phyloP scores from a whole-genome alignment of 2,888 invertebrate genomes.

The Anticlea derivata region DNA sequence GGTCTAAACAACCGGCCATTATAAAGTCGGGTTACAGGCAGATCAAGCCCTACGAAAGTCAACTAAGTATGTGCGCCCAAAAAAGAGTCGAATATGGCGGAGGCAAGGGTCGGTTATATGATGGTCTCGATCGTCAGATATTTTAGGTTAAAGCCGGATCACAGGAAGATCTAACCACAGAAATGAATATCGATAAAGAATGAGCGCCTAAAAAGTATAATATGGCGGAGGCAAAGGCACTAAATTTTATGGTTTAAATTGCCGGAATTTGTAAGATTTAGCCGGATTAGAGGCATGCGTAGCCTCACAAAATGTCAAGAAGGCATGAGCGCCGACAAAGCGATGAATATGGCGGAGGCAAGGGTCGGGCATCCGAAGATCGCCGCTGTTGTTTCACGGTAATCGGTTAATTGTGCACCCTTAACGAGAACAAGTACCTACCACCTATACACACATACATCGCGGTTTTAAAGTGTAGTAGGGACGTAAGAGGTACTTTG shows the following conservation, averaged over 20 bases:
- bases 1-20: slow-evolving; percentile 2
- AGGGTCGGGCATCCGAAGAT: slow-evolving; percentile 57
- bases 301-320: slow-evolving; percentile 80
- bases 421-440: slow-evolving; percentile 49
- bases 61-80: slow-evolving; percentile 65
- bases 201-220: too few species aligned
- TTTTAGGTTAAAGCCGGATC: too few species aligned
- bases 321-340: slow-evolving; percentile 69
- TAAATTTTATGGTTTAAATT: background rate
- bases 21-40: background rate
- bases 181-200: too few species aligned
- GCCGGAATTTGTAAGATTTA: slow-evolving; percentile 3
- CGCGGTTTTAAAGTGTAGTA: too few species aligned
- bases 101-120: slow-evolving; percentile 54
- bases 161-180: too few species aligned
- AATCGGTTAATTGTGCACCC: slow-evolving; percentile 72
- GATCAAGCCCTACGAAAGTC: slow-evolving; percentile 72
- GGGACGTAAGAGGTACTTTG: too few species aligned
- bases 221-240: too few species aligned
- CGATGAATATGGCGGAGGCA: slow-evolving; percentile 32
- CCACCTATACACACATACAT: background rate
- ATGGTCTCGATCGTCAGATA: too few species aligned
- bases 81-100: slow-evolving; percentile 53
- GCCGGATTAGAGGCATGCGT: slow-evolving; percentile 2
- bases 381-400: slow-evolving; percentile 67